Percentiles rank a stretch among this genome's conserved stretches.
These are phyloP conservation scores for Diplogasteroides magnus DNA, from an alignment of 1,140 invertebrate genomes.

Conservation along the genomic window DNA sequence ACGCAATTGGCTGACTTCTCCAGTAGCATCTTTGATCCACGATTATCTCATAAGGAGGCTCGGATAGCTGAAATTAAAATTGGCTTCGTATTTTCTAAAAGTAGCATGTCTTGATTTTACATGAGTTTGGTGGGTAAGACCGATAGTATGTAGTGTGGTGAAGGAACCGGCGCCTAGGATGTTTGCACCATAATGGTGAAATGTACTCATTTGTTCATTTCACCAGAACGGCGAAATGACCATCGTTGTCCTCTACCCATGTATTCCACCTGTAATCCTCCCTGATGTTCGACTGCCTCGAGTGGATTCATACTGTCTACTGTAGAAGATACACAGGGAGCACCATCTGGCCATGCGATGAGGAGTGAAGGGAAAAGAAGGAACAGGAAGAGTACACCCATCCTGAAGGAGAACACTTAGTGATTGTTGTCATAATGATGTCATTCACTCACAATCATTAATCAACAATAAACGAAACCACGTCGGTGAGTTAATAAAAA, in stretches of 20 bases:
- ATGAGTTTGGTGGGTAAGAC: too few species aligned
- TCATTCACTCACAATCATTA: too few species aligned
- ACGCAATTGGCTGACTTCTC: constrained; percentile 45
- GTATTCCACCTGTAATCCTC: constrained; percentile 36
- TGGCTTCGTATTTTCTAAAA: too few species aligned
- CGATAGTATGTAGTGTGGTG: too few species aligned
- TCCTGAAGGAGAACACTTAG: too few species aligned
- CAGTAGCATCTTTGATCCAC: constrained; percentile 48
- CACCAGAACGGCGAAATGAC: background rate
- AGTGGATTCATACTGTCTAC: constrained; percentile 51
- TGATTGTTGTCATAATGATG: too few species aligned
- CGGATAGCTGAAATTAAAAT: constrained; percentile 24
- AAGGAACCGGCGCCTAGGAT: constrained; percentile 28
- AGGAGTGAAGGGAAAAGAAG: background rate
- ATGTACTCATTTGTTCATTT: background rate
- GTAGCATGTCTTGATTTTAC: too few species aligned
- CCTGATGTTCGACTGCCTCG: constrained; percentile 54
- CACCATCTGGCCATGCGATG: constrained; percentile 47
- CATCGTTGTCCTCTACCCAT: background rate
- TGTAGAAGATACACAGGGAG: constrained; percentile 48
- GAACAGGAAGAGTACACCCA: constrained; percentile 12
- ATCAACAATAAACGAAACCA: too few species aligned
- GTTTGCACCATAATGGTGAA: constrained; percentile 3
- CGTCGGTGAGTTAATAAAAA: too few species aligned
- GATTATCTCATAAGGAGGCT: constrained; percentile 48